A percentile compares a stretch with the other conserved stretches of the same genome.
These are phyloP conservation scores for Intellagama lesueurii DNA, from an alignment of 2,797 vertebrate genomes.

Conservation along the genomic window DNA sequence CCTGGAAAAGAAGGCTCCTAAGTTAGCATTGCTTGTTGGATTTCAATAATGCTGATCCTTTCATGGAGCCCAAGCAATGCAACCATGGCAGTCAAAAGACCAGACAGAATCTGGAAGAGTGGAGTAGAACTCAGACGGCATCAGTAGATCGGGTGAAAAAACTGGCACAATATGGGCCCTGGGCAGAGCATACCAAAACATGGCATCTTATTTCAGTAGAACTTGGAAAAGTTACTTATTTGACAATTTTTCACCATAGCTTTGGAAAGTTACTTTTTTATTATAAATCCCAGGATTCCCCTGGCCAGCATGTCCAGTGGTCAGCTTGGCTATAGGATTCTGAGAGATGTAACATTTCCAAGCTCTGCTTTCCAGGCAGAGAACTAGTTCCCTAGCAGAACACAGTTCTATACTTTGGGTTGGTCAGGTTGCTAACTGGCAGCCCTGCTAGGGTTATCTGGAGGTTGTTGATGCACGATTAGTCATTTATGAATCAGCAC, in stretches of 20 bases:
- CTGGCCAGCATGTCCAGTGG: too few relatives aligned
- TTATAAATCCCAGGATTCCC: too few relatives aligned
- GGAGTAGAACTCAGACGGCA: background rate
- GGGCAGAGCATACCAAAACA: background rate
- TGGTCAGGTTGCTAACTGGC: background rate
- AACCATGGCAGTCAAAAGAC: background rate
- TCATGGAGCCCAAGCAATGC: background rate
- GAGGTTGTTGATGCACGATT: background rate
- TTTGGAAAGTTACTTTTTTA: too few relatives aligned
- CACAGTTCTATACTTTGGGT: background rate
- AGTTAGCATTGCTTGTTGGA: background rate
- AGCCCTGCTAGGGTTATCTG: background rate
- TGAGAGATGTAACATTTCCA: too few relatives aligned
- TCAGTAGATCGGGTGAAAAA: too few relatives aligned
- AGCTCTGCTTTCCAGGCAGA: background rate
- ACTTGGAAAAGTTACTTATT: too few relatives aligned
- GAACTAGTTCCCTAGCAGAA: background rate
- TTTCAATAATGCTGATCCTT: background rate
- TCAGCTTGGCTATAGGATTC: too few relatives aligned
- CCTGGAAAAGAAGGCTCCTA: background rate
- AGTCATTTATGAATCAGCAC: conserved; percentile 11
- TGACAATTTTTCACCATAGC: too few relatives aligned
- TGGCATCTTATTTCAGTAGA: too few relatives aligned
- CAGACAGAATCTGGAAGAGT: background rate
- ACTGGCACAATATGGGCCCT: background rate